Evolutionary conservation across 2,113 vertebrate species (phyloP).

Genomic region (Bettongia penicillata): DNA sequence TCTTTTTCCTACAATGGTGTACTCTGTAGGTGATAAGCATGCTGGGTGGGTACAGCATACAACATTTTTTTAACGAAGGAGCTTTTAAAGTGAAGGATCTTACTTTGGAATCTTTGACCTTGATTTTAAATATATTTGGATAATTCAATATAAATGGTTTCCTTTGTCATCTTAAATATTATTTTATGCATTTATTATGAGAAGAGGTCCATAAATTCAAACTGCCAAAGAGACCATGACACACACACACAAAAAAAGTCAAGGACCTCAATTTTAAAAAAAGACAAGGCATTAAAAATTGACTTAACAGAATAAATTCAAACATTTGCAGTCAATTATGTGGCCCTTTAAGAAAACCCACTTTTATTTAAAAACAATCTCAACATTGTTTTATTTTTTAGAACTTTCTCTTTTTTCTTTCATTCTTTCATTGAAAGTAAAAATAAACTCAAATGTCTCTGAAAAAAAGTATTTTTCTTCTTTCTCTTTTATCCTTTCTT

Average conservation of each 20-base stretch:
- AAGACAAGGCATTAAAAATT: not conserved
- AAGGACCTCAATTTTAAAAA: not conserved
- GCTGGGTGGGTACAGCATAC: not conserved
- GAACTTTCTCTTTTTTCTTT: conserved; percentile 11
- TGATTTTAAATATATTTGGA: not conserved
- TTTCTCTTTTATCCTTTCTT: conserved; percentile 14
- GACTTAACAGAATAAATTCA: conserved; percentile 65
- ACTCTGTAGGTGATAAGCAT: not conserved
- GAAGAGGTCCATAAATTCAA: not conserved
- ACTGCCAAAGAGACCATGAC: not conserved
- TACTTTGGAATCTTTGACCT: not conserved
- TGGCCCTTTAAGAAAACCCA: conserved; percentile 18
- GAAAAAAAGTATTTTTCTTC: conserved; percentile 41
- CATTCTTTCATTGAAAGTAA: not conserved
- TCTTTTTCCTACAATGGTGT: not conserved
- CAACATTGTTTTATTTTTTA: conserved; percentile 22
- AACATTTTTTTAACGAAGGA: conserved; percentile 37
- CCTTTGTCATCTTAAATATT: not conserved
- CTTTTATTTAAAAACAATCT: conserved; percentile 39
- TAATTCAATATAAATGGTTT: not conserved
- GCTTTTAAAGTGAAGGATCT: conserved; percentile 49
- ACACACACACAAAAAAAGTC: not conserved
- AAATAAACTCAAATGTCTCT: conserved; percentile 28
- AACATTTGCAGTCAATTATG: conserved; percentile 50
- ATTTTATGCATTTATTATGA: not conserved